Conservation (phyloP, 2,888 invertebrate genomes). For the Xestobium rufovillosum region DNA sequence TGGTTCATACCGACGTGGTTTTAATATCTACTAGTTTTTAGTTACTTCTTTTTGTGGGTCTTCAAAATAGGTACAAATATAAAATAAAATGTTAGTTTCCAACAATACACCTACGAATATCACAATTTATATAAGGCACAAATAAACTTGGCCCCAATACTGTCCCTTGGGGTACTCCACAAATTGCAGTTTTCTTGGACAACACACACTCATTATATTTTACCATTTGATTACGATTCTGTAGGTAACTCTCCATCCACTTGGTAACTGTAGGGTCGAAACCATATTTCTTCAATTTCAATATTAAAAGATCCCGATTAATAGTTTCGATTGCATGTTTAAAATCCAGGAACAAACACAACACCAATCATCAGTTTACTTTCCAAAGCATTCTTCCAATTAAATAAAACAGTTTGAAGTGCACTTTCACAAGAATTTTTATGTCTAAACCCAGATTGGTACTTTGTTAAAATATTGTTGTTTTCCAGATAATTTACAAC, state of each 20-base stretch:
- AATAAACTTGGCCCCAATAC: constrained; percentile 4
- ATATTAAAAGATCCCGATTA: neutral
- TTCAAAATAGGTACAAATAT: no score
- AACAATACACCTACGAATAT: no score
- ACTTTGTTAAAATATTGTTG: constrained; percentile 6
- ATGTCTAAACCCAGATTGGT: constrained; percentile 4
- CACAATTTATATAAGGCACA: no score
- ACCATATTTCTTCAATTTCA: constrained; percentile 6
- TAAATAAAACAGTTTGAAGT: constrained; percentile 2
- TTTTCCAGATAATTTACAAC: no score
- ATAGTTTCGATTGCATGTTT: constrained; percentile 5
- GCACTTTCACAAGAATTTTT: constrained; percentile 7
- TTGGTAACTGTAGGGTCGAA: neutral
- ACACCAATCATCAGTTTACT: neutral
- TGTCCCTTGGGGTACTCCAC: constrained; percentile 6
- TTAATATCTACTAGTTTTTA: no score
- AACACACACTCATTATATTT: neutral
- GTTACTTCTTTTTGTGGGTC: no score
- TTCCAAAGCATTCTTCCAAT: constrained; percentile 6
- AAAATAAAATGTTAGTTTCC: no score
- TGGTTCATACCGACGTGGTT: no score
- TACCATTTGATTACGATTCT: neutral
- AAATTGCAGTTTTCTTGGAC: neutral
- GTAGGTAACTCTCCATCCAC: constrained; percentile 2
- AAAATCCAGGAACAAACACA: constrained; percentile 3